Percentiles rank a stretch among this genome's conserved stretches.
These are phyloP conservation scores for Pollenia amentaria DNA, from an alignment of 2,888 invertebrate genomes.

Conservation along the genomic window DNA sequence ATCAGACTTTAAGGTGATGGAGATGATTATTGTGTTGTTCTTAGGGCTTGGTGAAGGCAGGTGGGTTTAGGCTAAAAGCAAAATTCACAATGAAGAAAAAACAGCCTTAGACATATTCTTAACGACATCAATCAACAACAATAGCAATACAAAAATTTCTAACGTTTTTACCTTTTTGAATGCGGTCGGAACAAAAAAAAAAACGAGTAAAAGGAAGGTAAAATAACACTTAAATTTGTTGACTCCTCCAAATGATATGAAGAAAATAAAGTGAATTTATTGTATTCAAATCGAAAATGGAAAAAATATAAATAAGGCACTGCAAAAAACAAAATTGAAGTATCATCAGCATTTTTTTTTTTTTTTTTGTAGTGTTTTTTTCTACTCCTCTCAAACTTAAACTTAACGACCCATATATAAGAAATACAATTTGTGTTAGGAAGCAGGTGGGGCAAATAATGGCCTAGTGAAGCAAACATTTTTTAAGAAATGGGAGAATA, in stretches of 20 bases:
- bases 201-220: neutral
- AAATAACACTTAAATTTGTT: constrained; percentile 36
- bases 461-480: neutral
- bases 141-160: neutral
- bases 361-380: neutral
- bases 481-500: too few species aligned
- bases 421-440: neutral
- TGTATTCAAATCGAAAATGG: constrained; percentile 24
- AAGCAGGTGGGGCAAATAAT: neutral
- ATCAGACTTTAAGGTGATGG: neutral
- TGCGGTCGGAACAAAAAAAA: constrained; percentile 3
- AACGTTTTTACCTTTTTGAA: constrained; percentile 22
- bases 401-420: constrained; percentile 21
- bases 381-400: too few species aligned
- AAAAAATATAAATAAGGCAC: constrained; percentile 8
- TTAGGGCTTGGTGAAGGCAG: neutral
- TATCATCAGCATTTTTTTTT: constrained; percentile 41
- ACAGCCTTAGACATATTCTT: neutral
- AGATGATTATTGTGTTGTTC: constrained; percentile 1
- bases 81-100: constrained; percentile 8
- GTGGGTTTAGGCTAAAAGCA: neutral
- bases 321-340: constrained; percentile 5
- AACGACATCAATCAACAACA: constrained; percentile 8
- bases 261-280: constrained; percentile 41
- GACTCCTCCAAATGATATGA: constrained; percentile 1